phyloP scores from a whole-genome alignment of 2,113 vertebrate genomes.

The Pelecanus crispus region DNA sequence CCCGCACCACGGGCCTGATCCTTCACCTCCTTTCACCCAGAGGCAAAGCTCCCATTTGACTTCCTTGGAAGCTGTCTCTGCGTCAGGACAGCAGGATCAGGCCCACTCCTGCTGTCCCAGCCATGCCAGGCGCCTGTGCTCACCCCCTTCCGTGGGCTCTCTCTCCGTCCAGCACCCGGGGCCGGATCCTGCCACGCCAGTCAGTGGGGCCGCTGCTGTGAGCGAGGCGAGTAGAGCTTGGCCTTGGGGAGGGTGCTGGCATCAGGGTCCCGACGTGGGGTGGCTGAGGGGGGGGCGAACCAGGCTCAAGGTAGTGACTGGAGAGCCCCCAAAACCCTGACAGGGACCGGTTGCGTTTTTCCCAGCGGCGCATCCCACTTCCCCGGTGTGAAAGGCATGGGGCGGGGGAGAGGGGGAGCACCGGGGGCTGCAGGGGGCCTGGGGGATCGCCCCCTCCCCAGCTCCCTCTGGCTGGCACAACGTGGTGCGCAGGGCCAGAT shows the following conservation, averaged over 20 bases:
- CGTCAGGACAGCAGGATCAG: conserved; percentile 52
- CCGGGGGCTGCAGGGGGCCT: neutral
- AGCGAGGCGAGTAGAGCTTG: conserved; percentile 62
- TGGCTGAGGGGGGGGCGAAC: neutral
- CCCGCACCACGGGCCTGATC: conserved; percentile 29
- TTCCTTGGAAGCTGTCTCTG: conserved; percentile 61
- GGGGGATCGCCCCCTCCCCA: neutral
- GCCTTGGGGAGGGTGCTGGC: conserved; percentile 15
- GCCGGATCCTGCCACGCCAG: conserved; percentile 56
- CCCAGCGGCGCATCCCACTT: neutral
- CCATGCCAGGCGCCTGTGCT: conserved; percentile 29
- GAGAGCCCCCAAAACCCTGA: neutral
- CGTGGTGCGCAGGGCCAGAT: rapidly evolving
- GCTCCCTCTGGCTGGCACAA: neutral
- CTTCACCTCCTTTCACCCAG: conserved; percentile 55
- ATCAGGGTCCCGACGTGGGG: neutral
- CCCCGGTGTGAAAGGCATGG: neutral
- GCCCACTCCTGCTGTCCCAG: conserved; percentile 43
- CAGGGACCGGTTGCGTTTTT: neutral
- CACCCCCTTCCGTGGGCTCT: conserved; percentile 49
- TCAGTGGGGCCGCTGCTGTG: conserved; percentile 59
- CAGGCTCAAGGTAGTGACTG: neutral
- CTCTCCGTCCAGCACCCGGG: conserved; percentile 57
- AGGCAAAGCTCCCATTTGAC: conserved; percentile 59
- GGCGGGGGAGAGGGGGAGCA: neutral